These are phyloP conservation scores for Drosophila azteca DNA, from an alignment of 1,140 invertebrate genomes.

Conservation along the genomic window DNA sequence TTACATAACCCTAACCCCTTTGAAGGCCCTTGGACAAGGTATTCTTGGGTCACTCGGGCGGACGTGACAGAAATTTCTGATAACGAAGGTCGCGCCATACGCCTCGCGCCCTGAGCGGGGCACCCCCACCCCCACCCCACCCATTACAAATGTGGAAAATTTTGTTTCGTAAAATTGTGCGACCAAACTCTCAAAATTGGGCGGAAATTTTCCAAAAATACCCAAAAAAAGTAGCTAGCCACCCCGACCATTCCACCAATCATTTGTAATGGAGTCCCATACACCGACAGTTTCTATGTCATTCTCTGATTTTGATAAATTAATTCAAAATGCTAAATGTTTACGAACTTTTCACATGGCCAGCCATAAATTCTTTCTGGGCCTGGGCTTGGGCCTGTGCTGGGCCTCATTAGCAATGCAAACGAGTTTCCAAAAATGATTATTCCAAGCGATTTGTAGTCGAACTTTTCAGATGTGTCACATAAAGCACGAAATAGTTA, in stretches of 20 bases:
- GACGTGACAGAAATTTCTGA: slow-evolving; percentile 48
- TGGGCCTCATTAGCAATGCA: slow-evolving; percentile 55
- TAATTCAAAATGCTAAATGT: slow-evolving; percentile 45
- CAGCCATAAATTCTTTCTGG: slow-evolving; percentile 26
- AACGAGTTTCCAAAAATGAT: slow-evolving; percentile 37
- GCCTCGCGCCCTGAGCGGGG: background rate
- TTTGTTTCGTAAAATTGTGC: slow-evolving; percentile 62
- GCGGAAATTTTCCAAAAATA: slow-evolving; percentile 62
- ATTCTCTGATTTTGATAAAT: slow-evolving; percentile 45
- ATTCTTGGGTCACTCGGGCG: slow-evolving; percentile 37
- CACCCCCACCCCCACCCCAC: background rate
- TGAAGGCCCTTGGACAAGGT: slow-evolving; percentile 22
- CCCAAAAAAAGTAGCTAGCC: background rate
- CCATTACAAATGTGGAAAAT: slow-evolving; percentile 30
- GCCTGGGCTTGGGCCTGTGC: background rate
- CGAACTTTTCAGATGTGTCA: slow-evolving; percentile 49
- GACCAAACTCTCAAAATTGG: slow-evolving; percentile 45
- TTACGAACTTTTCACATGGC: slow-evolving; percentile 57
- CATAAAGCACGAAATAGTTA: slow-evolving; percentile 38
- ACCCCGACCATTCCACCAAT: background rate
- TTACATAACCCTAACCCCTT: slow-evolving; percentile 51
- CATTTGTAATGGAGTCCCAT: slow-evolving; percentile 11
- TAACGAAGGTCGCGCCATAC: slow-evolving; percentile 34
- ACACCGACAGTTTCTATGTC: slow-evolving; percentile 22
- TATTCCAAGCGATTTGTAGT: slow-evolving; percentile 34